Conservation (phyloP, 2,113 vertebrate species). For the Podiceps cristatus region DNA sequence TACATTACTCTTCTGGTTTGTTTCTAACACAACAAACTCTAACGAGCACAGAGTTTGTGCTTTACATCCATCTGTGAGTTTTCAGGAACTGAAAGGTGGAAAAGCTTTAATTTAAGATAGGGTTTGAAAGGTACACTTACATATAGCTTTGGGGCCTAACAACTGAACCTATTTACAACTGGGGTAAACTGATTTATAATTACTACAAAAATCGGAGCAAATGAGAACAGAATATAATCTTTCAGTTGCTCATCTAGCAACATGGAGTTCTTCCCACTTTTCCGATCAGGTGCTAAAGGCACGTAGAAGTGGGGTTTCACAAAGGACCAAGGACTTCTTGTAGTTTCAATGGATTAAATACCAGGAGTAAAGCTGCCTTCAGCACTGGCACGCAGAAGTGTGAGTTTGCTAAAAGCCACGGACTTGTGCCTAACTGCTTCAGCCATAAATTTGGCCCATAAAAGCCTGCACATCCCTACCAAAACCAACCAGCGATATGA, state of each 20-base stretch:
- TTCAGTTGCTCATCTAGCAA: background rate
- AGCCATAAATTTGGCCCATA: too few species aligned
- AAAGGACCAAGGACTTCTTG: too few species aligned
- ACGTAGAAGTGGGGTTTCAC: too few species aligned
- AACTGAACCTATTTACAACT: background rate
- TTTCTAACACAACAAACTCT: background rate
- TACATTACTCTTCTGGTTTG: background rate
- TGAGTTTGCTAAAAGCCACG: too few species aligned
- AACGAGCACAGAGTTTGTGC: background rate
- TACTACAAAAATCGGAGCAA: background rate
- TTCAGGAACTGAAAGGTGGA: background rate
- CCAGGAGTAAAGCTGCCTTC: too few species aligned
- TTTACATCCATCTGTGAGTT: background rate
- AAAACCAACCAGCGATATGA: too few species aligned
- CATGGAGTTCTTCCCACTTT: background rate
- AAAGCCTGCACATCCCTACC: too few species aligned
- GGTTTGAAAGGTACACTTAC: background rate
- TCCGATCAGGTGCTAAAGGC: background rate
- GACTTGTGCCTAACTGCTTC: too few species aligned
- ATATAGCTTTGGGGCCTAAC: background rate
- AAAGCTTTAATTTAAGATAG: background rate
- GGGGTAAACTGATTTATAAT: background rate
- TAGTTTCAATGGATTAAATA: too few species aligned
- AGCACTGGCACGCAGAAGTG: too few species aligned
- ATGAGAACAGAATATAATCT: fast-evolving